phyloP scores from a whole-genome alignment of 2,797 vertebrate species.

The Anguilla obscura region DNA sequence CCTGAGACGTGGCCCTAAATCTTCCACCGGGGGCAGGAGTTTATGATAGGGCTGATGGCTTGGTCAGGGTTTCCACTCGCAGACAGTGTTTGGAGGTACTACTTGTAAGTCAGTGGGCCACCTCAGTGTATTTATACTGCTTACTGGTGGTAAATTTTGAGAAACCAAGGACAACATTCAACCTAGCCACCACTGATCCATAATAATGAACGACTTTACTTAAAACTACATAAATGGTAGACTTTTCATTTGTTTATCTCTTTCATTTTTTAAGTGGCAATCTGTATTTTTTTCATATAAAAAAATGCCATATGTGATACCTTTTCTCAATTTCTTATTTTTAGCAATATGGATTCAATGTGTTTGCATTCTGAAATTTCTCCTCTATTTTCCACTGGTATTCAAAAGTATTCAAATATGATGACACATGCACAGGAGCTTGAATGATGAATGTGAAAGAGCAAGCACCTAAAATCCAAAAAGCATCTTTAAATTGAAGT shows the following conservation, averaged over 20 bases:
- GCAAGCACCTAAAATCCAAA: too few relatives aligned
- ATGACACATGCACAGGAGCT: too few relatives aligned
- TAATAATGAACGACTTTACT: not conserved
- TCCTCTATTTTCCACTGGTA: not conserved
- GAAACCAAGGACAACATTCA: not conserved
- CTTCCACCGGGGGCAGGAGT: not conserved
- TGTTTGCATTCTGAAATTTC: not conserved
- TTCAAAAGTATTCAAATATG: not conserved
- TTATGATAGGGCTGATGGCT: not conserved
- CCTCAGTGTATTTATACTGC: not conserved
- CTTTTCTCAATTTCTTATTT: too few relatives aligned
- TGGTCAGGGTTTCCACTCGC: not conserved
- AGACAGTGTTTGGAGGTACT: not conserved
- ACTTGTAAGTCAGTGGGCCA: slow-evolving; percentile 8
- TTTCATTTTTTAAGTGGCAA: too few relatives aligned
- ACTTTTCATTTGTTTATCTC: not conserved
- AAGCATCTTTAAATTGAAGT: too few relatives aligned
- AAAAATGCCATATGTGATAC: too few relatives aligned
- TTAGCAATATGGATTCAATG: too few relatives aligned
- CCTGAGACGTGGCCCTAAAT: not conserved
- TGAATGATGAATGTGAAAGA: too few relatives aligned
- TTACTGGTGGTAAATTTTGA: not conserved
- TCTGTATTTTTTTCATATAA: too few relatives aligned
- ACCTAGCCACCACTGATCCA: not conserved
- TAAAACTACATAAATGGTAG: not conserved